Evolutionary conservation across 2,797 vertebrate species (phyloP), one percentile per base, ranked within the genome.

Genomic region (Tachyglossus aculeatus): DNA sequence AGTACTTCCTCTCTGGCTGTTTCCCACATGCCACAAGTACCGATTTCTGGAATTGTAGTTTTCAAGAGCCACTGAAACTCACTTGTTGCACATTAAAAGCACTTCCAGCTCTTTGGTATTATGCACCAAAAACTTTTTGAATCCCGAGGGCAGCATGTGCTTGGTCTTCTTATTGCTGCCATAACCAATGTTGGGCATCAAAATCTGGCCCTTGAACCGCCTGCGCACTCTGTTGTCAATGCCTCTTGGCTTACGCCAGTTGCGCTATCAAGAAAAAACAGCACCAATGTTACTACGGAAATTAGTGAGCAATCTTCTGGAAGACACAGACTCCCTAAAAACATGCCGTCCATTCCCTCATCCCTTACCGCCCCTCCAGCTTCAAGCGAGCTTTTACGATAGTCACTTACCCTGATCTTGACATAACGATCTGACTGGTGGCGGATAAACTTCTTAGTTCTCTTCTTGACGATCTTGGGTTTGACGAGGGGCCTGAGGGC

Each of bases 61-160:
- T n/a, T n/a, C n/a, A n/a, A n/a, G n/a, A n/a, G 39, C 33, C 36
- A 5, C 4, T 0, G n/a, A 7, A 14, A 91, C 96, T 95, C 88
- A 99, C 98, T 96, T 99, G 94, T 99, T 99, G 72, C 96, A 96
- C 98, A 99, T 99, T 94, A 99, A 92, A 41, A 99, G 94, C 74
- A 99, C 97, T 55, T 99, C 98, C 0, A 99, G 94, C 84, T 99
- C 98, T 85, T 98, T 99, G 80, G 99, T 89, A 0, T 99, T 99
- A 93, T 98, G 96, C 1, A 99, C 96, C 77, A 99, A 88, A 83
- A 99, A 98, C 91, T 99, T 99, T 69, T 92, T 95, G 94, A 99
- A 99, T 29, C 98, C 98, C 0, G 92, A 91, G 53, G 98, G 98
- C 85, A 99, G 92, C 96, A 98, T 97, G 90, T 97, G 96, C 90